phyloP scores from a whole-genome alignment of 2,888 invertebrate species.

The Clistopyga incitator region DNA sequence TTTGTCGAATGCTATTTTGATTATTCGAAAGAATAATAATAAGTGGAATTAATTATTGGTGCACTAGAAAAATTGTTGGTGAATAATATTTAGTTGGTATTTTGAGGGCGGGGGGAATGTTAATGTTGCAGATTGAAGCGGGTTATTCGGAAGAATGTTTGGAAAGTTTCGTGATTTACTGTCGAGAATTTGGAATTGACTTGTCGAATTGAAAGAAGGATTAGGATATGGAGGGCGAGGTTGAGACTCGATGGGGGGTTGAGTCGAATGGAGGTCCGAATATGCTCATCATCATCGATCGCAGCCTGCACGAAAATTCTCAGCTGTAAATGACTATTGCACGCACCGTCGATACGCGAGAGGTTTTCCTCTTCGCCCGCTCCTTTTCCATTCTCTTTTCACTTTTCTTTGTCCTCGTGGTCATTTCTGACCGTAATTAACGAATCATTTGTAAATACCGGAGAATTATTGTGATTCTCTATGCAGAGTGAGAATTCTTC shows the following conservation, averaged over 20 bases:
- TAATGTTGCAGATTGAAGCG: too few relatives aligned
- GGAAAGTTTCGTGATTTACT: not conserved
- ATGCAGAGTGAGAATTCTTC: not conserved
- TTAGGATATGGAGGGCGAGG: not conserved
- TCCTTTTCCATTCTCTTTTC: not conserved
- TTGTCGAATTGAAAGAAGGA: not conserved
- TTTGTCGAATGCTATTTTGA: too few relatives aligned
- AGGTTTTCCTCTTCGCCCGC: not conserved
- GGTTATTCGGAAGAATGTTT: not conserved
- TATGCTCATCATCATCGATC: not conserved
- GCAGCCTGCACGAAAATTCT: not conserved
- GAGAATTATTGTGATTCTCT: not conserved
- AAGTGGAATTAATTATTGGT: too few relatives aligned
- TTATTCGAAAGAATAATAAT: too few relatives aligned
- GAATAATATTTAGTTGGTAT: too few relatives aligned
- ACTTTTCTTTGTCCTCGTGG: not conserved
- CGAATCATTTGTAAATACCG: not conserved
- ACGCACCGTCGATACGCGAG: not conserved
- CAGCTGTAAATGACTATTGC: not conserved
- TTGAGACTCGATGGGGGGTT: not conserved
- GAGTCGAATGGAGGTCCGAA: not conserved
- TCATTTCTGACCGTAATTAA: slow-evolving; percentile 2
- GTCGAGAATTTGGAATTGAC: not conserved
- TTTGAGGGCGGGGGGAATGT: too few relatives aligned
- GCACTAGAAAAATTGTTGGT: too few relatives aligned